These are phyloP conservation scores for Microctenopoma steveboyesi DNA, from an alignment of 2,797 vertebrate genomes.

Conservation along the genomic window DNA sequence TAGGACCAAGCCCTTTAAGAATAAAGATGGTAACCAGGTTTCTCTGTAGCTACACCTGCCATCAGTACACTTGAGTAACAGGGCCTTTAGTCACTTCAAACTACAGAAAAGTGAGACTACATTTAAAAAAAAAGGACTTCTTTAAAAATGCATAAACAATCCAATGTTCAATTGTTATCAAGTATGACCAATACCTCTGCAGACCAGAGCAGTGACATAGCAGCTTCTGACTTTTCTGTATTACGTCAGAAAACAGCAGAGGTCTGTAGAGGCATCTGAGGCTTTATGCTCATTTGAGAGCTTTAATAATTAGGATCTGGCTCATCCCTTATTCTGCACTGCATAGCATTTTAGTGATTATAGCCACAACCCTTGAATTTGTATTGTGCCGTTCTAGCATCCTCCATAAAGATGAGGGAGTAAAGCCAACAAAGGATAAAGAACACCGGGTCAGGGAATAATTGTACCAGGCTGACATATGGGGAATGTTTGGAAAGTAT, in stretches of 20 bases:
- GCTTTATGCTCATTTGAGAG: slow-evolving; percentile 57
- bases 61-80: slow-evolving; percentile 69
- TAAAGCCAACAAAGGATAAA: slow-evolving; percentile 41
- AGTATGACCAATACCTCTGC: slow-evolving; percentile 83
- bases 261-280: slow-evolving; percentile 78
- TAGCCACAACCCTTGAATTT: slow-evolving; percentile 56
- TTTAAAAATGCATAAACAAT: slow-evolving; percentile 73
- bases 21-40: slow-evolving; percentile 83
- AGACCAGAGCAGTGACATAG: slow-evolving; percentile 85
- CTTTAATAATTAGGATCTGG: slow-evolving; percentile 77
- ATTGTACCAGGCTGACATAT: slow-evolving; percentile 32
- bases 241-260: slow-evolving; percentile 86
- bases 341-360: slow-evolving; percentile 83
- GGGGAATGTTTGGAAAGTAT: slow-evolving; percentile 64
- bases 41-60: slow-evolving; percentile 92
- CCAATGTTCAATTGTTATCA: slow-evolving; percentile 76
- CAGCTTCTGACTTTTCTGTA: slow-evolving; percentile 90
- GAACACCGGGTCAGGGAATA: slow-evolving; percentile 29
- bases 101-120: slow-evolving; percentile 54
- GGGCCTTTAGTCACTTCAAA: slow-evolving; percentile 57
- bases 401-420: slow-evolving; percentile 74
- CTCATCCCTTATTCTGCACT: slow-evolving; percentile 82
- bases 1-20: slow-evolving; percentile 67
- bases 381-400: slow-evolving; percentile 80
- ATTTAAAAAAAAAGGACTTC: slow-evolving; percentile 56